These are phyloP conservation scores for Lepus timidus DNA, from an alignment of 2,113 vertebrate genomes.

Conservation along the genomic window DNA sequence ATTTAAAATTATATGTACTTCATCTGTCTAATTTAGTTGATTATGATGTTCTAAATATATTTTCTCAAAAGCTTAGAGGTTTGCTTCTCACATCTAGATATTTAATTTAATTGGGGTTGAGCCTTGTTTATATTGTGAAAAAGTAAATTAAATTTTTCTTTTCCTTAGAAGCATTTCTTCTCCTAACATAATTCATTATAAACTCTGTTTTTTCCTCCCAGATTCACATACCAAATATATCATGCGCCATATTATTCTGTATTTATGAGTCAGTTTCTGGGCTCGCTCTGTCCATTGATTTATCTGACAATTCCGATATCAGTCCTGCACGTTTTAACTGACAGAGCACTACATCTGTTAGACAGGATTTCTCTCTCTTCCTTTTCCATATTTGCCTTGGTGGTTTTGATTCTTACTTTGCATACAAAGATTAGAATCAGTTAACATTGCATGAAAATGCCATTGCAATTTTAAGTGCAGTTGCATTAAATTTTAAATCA, in stretches of 20 bases:
- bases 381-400: not conserved
- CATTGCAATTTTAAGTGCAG: not conserved
- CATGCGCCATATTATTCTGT: not conserved
- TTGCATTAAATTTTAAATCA: conserved; percentile 1
- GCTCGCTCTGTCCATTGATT: not conserved
- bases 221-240: not conserved
- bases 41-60: not conserved
- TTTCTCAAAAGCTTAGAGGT: conserved; percentile 8
- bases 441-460: not conserved
- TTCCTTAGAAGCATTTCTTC: not conserved
- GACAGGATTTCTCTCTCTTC: not conserved
- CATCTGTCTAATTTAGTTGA: not conserved
- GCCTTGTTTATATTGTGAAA: conserved; percentile 18
- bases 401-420: not conserved
- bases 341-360: not conserved
- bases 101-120: not conserved
- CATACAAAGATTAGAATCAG: conserved; percentile 1
- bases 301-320: not conserved
- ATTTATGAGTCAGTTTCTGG: conserved; percentile 29
- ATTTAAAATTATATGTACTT: not conserved
- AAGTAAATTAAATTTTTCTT: conserved; percentile 32
- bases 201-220: not conserved
- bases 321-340: not conserved
- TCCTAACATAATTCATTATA: conserved; percentile 22
- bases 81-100: not conserved